Conservation (phyloP, 2,113 vertebrate genomes). For the Pituophis catenifer region DNA sequence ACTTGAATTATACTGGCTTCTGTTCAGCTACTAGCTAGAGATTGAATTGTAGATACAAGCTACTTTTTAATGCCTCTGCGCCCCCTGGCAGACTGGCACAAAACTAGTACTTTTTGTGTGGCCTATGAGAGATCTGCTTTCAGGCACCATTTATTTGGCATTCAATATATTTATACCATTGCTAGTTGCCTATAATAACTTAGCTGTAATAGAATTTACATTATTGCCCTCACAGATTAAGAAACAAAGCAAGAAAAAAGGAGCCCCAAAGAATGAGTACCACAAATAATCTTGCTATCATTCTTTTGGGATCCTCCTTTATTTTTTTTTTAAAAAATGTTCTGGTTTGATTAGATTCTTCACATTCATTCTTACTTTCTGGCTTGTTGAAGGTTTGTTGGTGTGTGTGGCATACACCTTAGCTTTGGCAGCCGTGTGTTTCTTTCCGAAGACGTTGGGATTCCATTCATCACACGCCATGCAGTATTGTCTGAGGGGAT, state of each 20-base stretch:
- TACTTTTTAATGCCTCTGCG: too few relatives aligned
- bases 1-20: too few relatives aligned
- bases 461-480: slow-evolving; percentile 16
- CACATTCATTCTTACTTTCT: slow-evolving; percentile 1
- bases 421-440: neutral
- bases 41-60: too few relatives aligned
- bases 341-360: neutral
- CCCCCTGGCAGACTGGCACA: too few relatives aligned
- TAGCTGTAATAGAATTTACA: neutral
- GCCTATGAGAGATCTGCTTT: neutral
- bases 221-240: neutral
- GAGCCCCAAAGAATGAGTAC: too few relatives aligned
- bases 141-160: neutral
- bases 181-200: neutral
- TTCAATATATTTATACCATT: neutral
- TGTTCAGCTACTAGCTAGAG: too few relatives aligned
- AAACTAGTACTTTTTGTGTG: too few relatives aligned
- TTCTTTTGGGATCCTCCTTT: neutral
- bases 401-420: neutral
- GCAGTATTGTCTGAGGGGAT: slow-evolving; percentile 5
- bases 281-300: neutral
- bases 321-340: neutral
- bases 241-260: neutral
- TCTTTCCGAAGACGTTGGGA: neutral
- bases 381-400: slow-evolving; percentile 10